These are phyloP conservation scores for Danio aesculapii DNA, from an alignment of 2,797 vertebrate species.

Conservation along the genomic window DNA sequence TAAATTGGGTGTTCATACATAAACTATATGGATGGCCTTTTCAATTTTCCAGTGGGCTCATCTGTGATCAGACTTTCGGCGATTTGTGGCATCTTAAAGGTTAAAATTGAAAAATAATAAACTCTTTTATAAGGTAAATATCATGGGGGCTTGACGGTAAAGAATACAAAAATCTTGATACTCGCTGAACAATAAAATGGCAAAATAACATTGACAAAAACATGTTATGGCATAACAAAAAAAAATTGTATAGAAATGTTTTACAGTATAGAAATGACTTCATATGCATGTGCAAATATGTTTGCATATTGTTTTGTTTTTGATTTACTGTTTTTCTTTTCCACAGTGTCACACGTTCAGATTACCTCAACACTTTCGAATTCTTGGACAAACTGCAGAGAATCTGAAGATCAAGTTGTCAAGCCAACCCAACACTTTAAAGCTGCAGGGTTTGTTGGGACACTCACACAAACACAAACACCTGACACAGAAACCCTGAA, in stretches of 20 bases:
- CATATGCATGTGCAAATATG: neutral
- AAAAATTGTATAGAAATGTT: neutral
- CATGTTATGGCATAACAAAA: too few relatives aligned
- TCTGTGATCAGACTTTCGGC: too few relatives aligned
- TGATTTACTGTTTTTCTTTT: constrained; percentile 6
- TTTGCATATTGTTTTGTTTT: neutral
- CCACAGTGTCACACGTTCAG: constrained; percentile 85
- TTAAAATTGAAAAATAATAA: too few relatives aligned
- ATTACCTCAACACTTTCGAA: constrained; percentile 97
- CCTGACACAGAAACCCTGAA: constrained; percentile 15
- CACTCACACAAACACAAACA: constrained; percentile 9
- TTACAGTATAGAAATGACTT: neutral
- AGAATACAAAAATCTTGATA: too few relatives aligned
- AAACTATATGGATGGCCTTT: too few relatives aligned
- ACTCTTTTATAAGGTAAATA: too few relatives aligned
- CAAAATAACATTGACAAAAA: too few relatives aligned
- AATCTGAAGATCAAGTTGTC: constrained; percentile 90
- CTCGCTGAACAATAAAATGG: too few relatives aligned
- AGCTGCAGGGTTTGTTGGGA: constrained; percentile 11
- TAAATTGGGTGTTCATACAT: too few relatives aligned
- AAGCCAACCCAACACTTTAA: constrained; percentile 87
- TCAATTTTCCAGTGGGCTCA: too few relatives aligned
- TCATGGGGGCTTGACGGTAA: too few relatives aligned
- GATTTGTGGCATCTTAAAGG: too few relatives aligned
- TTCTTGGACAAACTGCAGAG: constrained; percentile 97